A percentile compares a stretch with the other conserved stretches of the same genome.
Evolutionary conservation across 2,113 vertebrate species (phyloP).

Genomic region (Cromileptes altivelis): DNA sequence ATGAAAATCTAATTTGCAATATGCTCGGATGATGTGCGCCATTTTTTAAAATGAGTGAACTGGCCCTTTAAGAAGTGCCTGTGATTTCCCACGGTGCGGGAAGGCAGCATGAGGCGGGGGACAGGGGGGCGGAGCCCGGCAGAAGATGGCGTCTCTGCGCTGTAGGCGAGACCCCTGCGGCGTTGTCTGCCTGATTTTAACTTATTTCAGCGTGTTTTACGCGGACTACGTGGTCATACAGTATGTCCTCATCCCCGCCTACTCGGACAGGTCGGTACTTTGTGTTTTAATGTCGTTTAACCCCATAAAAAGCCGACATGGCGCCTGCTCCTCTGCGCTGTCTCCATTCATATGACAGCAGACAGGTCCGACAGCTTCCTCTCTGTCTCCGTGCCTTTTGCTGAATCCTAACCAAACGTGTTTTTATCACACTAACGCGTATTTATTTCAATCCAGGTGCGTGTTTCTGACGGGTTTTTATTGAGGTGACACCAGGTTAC

Average conservation of each 20-base stretch:
- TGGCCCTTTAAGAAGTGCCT: background rate
- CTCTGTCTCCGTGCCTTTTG: too few species aligned
- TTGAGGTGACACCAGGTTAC: too few species aligned
- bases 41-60: background rate
- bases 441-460: fast-evolving
- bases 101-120: background rate
- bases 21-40: too few species aligned
- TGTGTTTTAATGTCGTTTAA: background rate
- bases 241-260: slow-evolving; percentile 85
- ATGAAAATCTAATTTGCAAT: too few species aligned
- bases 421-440: background rate
- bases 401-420: fast-evolving
- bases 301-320: slow-evolving; percentile 13
- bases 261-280: slow-evolving; percentile 83
- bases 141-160: slow-evolving; percentile 83
- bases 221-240: slow-evolving; percentile 88
- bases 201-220: slow-evolving; percentile 88
- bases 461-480: background rate
- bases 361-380: slow-evolving; percentile 14
- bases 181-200: slow-evolving; percentile 85
- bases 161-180: slow-evolving; percentile 85
- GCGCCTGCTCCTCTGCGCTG: slow-evolving; percentile 23
- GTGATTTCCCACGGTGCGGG: background rate
- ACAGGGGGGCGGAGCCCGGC: slow-evolving; percentile 61
- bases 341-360: slow-evolving; percentile 66